These are phyloP conservation scores for Beris morrisii DNA, from an alignment of 2,888 invertebrate genomes.

Conservation along the genomic window DNA sequence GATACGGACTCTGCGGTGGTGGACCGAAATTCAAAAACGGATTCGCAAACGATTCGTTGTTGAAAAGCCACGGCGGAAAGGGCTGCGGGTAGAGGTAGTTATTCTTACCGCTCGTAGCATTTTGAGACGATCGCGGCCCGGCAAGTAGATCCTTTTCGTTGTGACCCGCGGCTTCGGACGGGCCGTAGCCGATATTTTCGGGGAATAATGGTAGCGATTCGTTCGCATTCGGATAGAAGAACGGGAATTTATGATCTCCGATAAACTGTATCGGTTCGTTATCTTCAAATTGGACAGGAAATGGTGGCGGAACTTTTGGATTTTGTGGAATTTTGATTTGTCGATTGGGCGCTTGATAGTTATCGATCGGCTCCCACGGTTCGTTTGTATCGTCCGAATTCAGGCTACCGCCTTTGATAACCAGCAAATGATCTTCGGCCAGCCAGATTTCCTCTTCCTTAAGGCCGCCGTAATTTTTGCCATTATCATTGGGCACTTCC, in stretches of 20 bases:
- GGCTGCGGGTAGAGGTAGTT: slow-evolving; percentile 63
- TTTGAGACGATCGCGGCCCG: slow-evolving; percentile 60
- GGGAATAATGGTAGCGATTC: slow-evolving; percentile 70
- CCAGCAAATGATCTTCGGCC: slow-evolving; percentile 83
- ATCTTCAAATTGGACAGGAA: slow-evolving; percentile 86
- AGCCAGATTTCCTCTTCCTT: slow-evolving; percentile 87
- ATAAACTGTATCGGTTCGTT: slow-evolving; percentile 85
- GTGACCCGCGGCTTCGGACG: slow-evolving; percentile 47
- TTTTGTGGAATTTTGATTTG: slow-evolving; percentile 82
- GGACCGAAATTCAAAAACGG: slow-evolving; percentile 43
- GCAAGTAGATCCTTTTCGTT: slow-evolving; percentile 61
- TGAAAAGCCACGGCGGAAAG: slow-evolving; percentile 62
- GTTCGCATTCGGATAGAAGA: slow-evolving; percentile 63
- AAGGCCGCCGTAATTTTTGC: slow-evolving; percentile 77
- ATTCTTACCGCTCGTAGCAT: slow-evolving; percentile 47
- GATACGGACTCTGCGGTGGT: slow-evolving; percentile 56
- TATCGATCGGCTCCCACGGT: slow-evolving; percentile 80
- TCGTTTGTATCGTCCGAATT: slow-evolving; percentile 56
- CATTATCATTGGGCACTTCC: slow-evolving; percentile 79
- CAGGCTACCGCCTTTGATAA: slow-evolving; percentile 77
- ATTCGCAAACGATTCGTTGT: slow-evolving; percentile 49
- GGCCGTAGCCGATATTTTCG: slow-evolving; percentile 49
- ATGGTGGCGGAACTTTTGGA: slow-evolving; percentile 88
- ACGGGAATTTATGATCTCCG: slow-evolving; percentile 68
- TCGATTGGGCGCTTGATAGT: slow-evolving; percentile 78